Evolutionary conservation across 1,140 invertebrate species (phyloP).

Genomic region (Bicyclus anynana): DNA sequence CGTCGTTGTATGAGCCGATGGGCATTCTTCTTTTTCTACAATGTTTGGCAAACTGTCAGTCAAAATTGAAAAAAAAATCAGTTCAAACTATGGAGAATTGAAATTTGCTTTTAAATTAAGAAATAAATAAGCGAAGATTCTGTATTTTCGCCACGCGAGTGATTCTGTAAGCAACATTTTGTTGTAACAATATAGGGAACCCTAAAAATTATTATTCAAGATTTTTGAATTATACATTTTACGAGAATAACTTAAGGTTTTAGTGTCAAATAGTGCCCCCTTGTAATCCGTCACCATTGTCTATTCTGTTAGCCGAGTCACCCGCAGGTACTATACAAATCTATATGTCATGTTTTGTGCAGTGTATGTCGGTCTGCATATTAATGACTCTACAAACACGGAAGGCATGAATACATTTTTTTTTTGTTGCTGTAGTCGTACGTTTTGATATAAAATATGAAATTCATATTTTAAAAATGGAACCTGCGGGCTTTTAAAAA

Average conservation of each 20-base stretch:
- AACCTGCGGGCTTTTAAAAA: neutral
- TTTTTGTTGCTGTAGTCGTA: neutral
- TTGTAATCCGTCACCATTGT: slow-evolving; percentile 8
- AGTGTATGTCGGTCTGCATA: slow-evolving; percentile 14
- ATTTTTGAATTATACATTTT: neutral
- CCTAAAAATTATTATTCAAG: neutral
- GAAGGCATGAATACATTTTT: slow-evolving; percentile 1
- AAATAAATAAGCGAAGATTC: too few species aligned
- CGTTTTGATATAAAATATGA: neutral
- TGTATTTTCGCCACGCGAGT: too few species aligned
- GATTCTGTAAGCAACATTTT: too few species aligned
- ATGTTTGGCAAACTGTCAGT: too few species aligned
- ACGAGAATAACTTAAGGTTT: neutral
- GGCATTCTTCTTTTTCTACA: too few species aligned
- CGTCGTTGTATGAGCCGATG: too few species aligned
- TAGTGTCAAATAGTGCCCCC: neutral
- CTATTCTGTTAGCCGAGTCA: slow-evolving; percentile 16
- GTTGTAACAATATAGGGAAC: too few species aligned
- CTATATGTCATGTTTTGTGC: slow-evolving; percentile 6
- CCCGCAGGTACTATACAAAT: neutral
- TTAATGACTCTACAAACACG: slow-evolving; percentile 20
- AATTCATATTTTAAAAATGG: neutral
- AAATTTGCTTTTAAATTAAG: too few species aligned
- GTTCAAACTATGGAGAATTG: too few species aligned
- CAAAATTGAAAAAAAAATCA: too few species aligned